Percentiles rank a stretch among this genome's conserved stretches.
Evolutionary conservation across 2,113 vertebrate genomes (phyloP).

Genomic region (Theristicus caerulescens): DNA sequence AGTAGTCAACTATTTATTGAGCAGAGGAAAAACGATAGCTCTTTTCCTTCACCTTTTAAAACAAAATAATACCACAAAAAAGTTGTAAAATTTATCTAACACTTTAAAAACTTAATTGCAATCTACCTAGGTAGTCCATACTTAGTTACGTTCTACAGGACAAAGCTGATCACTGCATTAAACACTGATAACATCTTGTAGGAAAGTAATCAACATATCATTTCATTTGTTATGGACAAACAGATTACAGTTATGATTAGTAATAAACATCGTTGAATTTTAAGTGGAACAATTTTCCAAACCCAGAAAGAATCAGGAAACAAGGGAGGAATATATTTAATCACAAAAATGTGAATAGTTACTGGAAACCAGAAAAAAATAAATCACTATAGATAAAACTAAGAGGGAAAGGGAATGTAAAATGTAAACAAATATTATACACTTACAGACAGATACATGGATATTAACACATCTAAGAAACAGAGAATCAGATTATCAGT

Average conservation of each 20-base stretch:
- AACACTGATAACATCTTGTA: neutral
- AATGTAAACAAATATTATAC: neutral
- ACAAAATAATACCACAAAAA: neutral
- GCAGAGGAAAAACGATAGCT: neutral
- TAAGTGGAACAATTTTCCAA: neutral
- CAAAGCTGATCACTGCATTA: neutral
- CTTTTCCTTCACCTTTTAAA: neutral
- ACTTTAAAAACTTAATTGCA: neutral
- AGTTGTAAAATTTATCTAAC: neutral
- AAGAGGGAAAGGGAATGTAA: neutral
- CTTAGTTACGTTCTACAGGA: neutral
- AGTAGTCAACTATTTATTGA: neutral
- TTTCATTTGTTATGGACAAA: neutral
- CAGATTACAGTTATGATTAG: neutral
- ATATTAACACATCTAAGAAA: neutral
- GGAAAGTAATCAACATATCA: neutral
- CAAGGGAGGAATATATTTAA: neutral
- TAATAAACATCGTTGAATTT: neutral
- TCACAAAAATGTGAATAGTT: neutral
- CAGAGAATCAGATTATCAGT: neutral
- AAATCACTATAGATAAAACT: neutral
- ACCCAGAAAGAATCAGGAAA: neutral
- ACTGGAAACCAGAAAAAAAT: neutral
- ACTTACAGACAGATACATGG: neutral
- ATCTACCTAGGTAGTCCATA: neutral